These are phyloP conservation scores for Phalacrocorax brasilianus DNA, from an alignment of 2,113 vertebrate genomes.

Conservation along the genomic window DNA sequence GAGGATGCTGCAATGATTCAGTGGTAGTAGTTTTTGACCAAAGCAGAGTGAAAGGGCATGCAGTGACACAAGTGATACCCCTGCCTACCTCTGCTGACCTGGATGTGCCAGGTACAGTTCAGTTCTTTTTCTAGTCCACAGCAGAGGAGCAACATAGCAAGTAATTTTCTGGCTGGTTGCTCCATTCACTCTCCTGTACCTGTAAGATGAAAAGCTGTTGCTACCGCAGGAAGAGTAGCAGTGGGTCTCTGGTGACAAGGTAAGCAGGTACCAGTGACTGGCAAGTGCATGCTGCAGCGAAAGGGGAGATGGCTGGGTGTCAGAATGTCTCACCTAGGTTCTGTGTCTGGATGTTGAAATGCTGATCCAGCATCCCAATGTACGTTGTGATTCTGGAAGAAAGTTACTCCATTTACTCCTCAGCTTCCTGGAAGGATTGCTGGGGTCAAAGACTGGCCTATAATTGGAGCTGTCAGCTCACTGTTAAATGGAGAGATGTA, in stretches of 20 bases:
- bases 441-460: background rate
- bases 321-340: background rate
- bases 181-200: background rate
- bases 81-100: background rate
- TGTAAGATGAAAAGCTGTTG: background rate
- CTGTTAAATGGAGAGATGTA: slow-evolving; percentile 50
- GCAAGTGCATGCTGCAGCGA: background rate
- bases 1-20: background rate
- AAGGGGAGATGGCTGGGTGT: background rate
- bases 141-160: background rate
- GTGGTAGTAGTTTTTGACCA: background rate
- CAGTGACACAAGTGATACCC: background rate
- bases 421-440: background rate
- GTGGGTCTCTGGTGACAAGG: background rate
- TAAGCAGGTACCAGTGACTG: background rate
- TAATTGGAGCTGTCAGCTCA: slow-evolving; percentile 60
- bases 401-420: background rate
- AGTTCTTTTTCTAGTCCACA: background rate
- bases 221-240: background rate
- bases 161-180: background rate
- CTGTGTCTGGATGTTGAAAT: background rate
- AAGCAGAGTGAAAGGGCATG: background rate
- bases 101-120: background rate
- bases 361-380: background rate
- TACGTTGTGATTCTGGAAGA: background rate